A percentile compares a stretch with the other conserved stretches of the same genome.
phyloP scores from a whole-genome alignment of 1,140 invertebrate genomes.

The Spodoptera litura region DNA sequence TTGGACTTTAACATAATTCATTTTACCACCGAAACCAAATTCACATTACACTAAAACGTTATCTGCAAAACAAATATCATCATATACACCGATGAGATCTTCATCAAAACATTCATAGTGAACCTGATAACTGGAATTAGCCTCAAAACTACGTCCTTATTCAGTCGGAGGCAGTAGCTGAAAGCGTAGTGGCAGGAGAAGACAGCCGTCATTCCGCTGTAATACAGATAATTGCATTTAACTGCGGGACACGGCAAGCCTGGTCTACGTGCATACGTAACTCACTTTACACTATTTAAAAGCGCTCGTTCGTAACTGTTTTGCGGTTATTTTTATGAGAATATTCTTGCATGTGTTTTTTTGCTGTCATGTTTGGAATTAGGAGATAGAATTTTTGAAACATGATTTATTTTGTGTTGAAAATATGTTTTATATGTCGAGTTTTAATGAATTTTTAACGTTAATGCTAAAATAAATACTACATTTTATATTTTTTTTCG shows the following conservation, averaged over 20 bases:
- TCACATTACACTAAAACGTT: too few species aligned
- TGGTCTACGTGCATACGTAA: conserved; percentile 54
- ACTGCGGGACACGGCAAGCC: conserved; percentile 52
- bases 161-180: conserved; percentile 38
- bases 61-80: not conserved
- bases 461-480: too few species aligned
- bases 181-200: conserved; percentile 26
- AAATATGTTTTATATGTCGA: too few species aligned
- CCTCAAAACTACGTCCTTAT: conserved; percentile 37
- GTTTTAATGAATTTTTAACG: too few species aligned
- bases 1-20: too few species aligned
- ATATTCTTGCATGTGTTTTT: not conserved
- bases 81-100: not conserved
- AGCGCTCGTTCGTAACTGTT: conserved; percentile 35
- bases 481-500: not conserved
- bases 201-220: conserved; percentile 46
- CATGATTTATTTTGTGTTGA: too few species aligned
- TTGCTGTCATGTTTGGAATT: not conserved
- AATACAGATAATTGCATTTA: conserved; percentile 66
- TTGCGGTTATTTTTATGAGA: conserved; percentile 11
- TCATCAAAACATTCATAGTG: not conserved
- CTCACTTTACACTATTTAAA: conserved; percentile 65
- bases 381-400: not conserved
- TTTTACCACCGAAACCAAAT: too few species aligned
- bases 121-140: not conserved